These are phyloP conservation scores for Copidosoma aretas DNA, from an alignment of 2,888 invertebrate species.

Conservation along the genomic window DNA sequence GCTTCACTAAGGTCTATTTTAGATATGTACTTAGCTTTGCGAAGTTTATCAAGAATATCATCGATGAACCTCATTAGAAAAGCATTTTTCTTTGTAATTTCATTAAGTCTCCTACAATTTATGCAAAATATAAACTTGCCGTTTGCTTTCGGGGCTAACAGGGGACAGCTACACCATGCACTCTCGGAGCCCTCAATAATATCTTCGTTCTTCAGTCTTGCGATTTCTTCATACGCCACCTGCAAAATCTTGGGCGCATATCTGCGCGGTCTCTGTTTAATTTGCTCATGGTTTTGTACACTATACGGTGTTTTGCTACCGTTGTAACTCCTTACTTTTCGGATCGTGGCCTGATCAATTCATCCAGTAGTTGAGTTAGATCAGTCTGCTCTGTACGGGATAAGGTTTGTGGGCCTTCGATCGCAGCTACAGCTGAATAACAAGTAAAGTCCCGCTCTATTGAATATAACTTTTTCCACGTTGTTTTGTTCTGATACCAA, in stretches of 20 bases:
- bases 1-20: too few relatives aligned
- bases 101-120: conserved; percentile 46
- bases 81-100: conserved; percentile 43
- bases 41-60: conserved; percentile 3
- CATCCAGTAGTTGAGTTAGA: too few relatives aligned
- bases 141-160: conserved; percentile 48
- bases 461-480: too few relatives aligned
- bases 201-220: conserved; percentile 47
- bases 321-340: too few relatives aligned
- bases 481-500: too few relatives aligned
- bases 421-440: too few relatives aligned
- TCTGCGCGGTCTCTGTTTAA: conserved; percentile 22
- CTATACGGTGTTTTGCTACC: conserved; percentile 9
- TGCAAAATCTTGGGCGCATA: conserved; percentile 20
- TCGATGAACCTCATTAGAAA: conserved; percentile 18
- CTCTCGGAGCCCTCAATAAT: conserved; percentile 42
- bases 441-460: too few relatives aligned
- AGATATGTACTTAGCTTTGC: neutral
- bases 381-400: too few relatives aligned
- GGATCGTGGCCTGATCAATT: too few relatives aligned
- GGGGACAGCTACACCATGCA: conserved; percentile 48
- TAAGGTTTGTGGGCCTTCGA: too few relatives aligned
- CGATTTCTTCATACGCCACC: conserved; percentile 45
- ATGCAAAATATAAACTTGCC: conserved; percentile 49
- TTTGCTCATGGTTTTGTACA: conserved; percentile 16